Percentiles rank a stretch among this genome's conserved stretches.
phyloP scores from a whole-genome alignment of 2,797 vertebrate genomes.

The Melopsittacus undulatus region DNA sequence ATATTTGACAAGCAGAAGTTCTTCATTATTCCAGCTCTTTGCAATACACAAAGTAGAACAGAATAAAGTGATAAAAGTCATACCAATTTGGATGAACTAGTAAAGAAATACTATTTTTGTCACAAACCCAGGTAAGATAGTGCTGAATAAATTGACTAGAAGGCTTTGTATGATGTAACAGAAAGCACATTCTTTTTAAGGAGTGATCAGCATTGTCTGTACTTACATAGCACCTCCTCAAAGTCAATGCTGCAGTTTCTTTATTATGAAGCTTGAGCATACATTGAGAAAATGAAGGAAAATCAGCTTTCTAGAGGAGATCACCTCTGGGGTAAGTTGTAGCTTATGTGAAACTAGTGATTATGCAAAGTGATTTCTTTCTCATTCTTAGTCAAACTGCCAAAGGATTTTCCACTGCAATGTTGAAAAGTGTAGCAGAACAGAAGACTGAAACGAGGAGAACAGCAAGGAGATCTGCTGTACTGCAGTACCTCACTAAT shows the following conservation, averaged over 20 bases:
- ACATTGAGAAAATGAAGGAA: neutral
- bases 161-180: neutral
- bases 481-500: neutral
- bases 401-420: neutral
- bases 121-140: neutral
- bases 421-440: neutral
- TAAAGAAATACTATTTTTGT: slow-evolving; percentile 28
- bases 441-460: neutral
- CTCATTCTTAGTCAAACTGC: neutral
- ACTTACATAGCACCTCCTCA: neutral
- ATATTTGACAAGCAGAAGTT: neutral
- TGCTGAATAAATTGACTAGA: slow-evolving; percentile 20
- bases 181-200: neutral
- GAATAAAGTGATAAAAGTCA: slow-evolving; percentile 30
- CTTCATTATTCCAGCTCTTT: slow-evolving; percentile 19
- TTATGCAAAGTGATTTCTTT: neutral
- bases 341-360: neutral
- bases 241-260: neutral
- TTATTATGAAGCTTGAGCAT: neutral
- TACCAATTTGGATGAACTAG: neutral
- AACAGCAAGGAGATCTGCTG: neutral
- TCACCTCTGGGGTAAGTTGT: neutral
- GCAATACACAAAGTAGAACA: slow-evolving; percentile 29
- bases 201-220: neutral
- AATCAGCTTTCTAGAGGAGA: neutral